phyloP scores from a whole-genome alignment of 2,888 invertebrate genomes.

The Melieria picta region DNA sequence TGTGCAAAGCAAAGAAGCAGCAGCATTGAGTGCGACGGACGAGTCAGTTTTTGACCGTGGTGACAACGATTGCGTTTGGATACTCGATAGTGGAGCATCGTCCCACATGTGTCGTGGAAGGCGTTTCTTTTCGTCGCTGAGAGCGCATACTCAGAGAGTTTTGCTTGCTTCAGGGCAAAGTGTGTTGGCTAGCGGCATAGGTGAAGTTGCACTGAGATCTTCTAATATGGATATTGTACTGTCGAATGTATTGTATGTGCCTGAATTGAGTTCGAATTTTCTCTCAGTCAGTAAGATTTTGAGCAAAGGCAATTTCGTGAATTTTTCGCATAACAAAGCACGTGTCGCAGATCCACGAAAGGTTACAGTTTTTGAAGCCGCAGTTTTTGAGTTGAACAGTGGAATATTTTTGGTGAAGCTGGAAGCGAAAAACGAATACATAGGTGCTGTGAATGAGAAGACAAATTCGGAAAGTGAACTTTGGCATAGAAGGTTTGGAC shows the following conservation, averaged over 20 bases:
- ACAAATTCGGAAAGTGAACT: slow-evolving; percentile 5
- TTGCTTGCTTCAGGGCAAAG: slow-evolving; percentile 25
- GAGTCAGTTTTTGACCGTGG: too few relatives aligned
- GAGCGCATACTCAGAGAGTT: slow-evolving; percentile 18
- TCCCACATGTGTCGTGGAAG: slow-evolving; percentile 23
- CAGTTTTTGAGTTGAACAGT: slow-evolving; percentile 17
- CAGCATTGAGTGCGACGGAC: slow-evolving; percentile 2
- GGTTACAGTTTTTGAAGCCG: slow-evolving; percentile 16
- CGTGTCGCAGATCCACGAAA: slow-evolving; percentile 13
- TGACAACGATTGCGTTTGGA: too few relatives aligned
- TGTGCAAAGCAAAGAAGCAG: slow-evolving; percentile 22
- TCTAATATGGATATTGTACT: slow-evolving; percentile 20
- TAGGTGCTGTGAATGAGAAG: neutral
- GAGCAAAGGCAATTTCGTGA: slow-evolving; percentile 20
- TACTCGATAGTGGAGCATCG: slow-evolving; percentile 24
- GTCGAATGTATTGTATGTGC: slow-evolving; percentile 25
- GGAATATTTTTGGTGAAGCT: slow-evolving; percentile 25
- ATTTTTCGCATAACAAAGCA: slow-evolving; percentile 20
- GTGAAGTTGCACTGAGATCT: slow-evolving; percentile 23
- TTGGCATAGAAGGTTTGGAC: slow-evolving; percentile 25
- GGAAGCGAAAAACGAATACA: slow-evolving; percentile 4
- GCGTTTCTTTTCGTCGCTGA: slow-evolving; percentile 16
- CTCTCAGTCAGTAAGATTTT: slow-evolving; percentile 31
- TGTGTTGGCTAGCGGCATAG: slow-evolving; percentile 20
- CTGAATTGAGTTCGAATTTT: slow-evolving; percentile 28